Evolutionary conservation across 2,888 invertebrate genomes (phyloP).

Genomic region (Macropis europaea): DNA sequence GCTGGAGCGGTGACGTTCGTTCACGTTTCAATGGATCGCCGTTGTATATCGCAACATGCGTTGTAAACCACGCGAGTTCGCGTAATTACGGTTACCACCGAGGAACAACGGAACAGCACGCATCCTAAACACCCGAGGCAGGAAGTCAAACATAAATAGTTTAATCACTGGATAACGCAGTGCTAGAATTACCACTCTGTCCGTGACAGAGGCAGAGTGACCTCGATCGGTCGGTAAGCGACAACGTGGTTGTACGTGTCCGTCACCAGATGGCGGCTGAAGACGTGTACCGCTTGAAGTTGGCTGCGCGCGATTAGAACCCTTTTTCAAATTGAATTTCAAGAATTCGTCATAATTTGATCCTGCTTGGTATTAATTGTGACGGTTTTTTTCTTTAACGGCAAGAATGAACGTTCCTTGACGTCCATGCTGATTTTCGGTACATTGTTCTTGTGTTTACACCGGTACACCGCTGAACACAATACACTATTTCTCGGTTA

Average conservation of each 20-base stretch:
- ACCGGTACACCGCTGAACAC: too few species aligned
- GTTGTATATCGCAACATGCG: conserved; percentile 12
- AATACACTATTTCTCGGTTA: too few species aligned
- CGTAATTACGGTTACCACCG: conserved; percentile 43
- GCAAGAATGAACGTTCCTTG: too few species aligned
- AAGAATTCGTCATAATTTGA: too few species aligned
- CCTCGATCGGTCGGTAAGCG: conserved; percentile 48
- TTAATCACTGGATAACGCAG: conserved; percentile 45
- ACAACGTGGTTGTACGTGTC: conserved; percentile 1
- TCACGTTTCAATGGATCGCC: conserved; percentile 15
- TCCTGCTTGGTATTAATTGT: too few species aligned
- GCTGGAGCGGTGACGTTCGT: background rate
- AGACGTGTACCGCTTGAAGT: conserved; percentile 2
- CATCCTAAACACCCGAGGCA: conserved; percentile 51
- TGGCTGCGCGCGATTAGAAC: background rate
- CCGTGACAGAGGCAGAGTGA: background rate
- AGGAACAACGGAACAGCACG: conserved; percentile 33
- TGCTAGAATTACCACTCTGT: conserved; percentile 43
- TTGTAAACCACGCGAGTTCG: conserved; percentile 33
- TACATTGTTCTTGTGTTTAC: too few species aligned
- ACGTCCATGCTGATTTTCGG: too few species aligned
- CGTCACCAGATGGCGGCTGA: conserved; percentile 44
- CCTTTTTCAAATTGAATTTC: background rate
- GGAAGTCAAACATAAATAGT: conserved; percentile 52
- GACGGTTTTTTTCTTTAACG: too few species aligned